Evolutionary conservation across 2,113 vertebrate species (phyloP).

Genomic region (Nibea coibor): DNA sequence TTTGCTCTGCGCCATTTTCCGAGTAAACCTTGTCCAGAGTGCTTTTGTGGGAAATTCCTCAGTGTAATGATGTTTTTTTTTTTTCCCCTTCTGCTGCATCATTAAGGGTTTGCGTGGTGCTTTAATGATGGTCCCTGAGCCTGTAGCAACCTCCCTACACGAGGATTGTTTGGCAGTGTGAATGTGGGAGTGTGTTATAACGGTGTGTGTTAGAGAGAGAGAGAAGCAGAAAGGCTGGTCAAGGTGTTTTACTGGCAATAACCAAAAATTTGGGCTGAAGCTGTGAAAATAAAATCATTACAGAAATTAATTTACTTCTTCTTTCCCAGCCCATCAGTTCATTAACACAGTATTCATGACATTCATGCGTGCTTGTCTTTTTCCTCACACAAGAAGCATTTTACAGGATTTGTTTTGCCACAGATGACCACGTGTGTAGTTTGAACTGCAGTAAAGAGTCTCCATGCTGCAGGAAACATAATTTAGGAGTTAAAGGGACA

Average conservation of each 20-base stretch:
- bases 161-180: constrained; percentile 18
- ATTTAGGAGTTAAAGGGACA: not conserved
- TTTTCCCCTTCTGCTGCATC: not conserved
- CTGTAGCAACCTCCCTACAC: constrained; percentile 1
- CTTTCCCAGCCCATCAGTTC: not conserved
- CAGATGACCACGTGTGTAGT: no score
- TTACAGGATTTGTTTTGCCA: no score
- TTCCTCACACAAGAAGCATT: no score
- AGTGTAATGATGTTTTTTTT: constrained; percentile 14
- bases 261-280: not conserved
- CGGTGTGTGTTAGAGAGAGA: constrained; percentile 12
- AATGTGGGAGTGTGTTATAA: constrained; percentile 46
- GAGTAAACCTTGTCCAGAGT: not conserved
- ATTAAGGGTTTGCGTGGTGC: constrained; percentile 21
- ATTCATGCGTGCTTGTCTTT: no score
- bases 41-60: not conserved
- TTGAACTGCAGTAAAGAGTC: not conserved
- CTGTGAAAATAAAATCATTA: constrained; percentile 2
- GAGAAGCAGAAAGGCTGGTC: not conserved
- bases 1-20: constrained; percentile 4
- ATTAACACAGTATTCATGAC: constrained; percentile 1
- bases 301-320: constrained; percentile 16
- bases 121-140: constrained; percentile 29
- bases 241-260: constrained; percentile 19
- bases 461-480: not conserved